Conservation (phyloP, 2,113 vertebrate species). For the Alethe diademata region DNA sequence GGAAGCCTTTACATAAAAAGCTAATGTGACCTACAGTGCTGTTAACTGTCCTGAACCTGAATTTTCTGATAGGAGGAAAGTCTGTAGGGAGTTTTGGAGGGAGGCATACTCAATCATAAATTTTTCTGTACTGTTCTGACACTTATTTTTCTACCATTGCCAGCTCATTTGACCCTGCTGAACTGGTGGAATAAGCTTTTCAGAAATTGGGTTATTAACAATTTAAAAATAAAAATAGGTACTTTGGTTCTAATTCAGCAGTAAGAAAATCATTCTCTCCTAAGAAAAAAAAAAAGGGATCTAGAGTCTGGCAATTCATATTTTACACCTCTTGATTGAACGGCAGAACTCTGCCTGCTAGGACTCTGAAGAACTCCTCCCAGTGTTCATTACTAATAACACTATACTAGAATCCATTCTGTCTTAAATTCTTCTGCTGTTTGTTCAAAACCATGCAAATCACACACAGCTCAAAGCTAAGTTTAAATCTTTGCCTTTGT, state of each 20-base stretch:
- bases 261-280: background rate
- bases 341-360: background rate
- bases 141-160: background rate
- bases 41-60: background rate
- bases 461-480: background rate
- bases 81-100: background rate
- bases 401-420: background rate
- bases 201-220: background rate
- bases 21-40: background rate
- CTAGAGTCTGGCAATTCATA: background rate
- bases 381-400: background rate
- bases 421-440: background rate
- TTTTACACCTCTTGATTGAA: background rate
- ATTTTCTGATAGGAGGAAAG: background rate
- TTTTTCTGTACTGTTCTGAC: background rate
- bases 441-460: background rate
- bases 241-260: background rate
- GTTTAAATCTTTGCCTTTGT: background rate
- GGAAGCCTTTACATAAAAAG: background rate
- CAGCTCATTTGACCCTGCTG: background rate
- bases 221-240: background rate
- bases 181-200: background rate
- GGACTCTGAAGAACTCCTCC: background rate
- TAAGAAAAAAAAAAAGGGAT: background rate
- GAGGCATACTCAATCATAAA: accelerated